Conservation (phyloP, 2,113 vertebrate species). For the Thamnophis sirtalis region DNA sequence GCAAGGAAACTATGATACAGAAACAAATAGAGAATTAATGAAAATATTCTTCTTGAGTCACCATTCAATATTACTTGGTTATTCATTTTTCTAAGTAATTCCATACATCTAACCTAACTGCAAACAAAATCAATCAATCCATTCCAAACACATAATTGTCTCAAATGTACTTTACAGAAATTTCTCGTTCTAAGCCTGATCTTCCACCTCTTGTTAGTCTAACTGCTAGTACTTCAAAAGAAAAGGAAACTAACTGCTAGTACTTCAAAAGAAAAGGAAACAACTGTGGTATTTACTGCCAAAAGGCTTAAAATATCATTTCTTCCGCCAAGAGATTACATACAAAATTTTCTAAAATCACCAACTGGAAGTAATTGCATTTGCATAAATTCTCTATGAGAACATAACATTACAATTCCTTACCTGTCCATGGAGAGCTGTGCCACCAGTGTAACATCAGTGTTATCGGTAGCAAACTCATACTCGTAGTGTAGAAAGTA, state of each 20-base stretch:
- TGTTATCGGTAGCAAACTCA: constrained; percentile 77
- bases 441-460: constrained; percentile 91
- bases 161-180: not conserved
- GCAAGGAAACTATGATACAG: not conserved
- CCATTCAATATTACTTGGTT: not conserved
- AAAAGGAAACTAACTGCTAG: not conserved
- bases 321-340: not conserved
- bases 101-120: not conserved
- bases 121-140: not conserved
- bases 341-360: not conserved
- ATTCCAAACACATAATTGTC: not conserved
- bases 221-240: not conserved
- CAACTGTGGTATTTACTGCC: not conserved
- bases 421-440: constrained; percentile 99
- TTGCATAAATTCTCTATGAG: rapidly evolving
- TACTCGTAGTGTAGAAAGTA: constrained; percentile 96
- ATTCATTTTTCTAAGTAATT: not conserved
- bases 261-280: not conserved
- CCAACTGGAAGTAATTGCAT: not conserved
- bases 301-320: not conserved
- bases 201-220: not conserved
- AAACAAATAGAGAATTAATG: not conserved
- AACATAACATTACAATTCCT: not conserved
- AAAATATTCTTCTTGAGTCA: not conserved
- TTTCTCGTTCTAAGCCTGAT: not conserved